Base-by-base conservation (phyloP, 2,113 vertebrate genomes). In the Phalacrocorax carbo region DNA sequence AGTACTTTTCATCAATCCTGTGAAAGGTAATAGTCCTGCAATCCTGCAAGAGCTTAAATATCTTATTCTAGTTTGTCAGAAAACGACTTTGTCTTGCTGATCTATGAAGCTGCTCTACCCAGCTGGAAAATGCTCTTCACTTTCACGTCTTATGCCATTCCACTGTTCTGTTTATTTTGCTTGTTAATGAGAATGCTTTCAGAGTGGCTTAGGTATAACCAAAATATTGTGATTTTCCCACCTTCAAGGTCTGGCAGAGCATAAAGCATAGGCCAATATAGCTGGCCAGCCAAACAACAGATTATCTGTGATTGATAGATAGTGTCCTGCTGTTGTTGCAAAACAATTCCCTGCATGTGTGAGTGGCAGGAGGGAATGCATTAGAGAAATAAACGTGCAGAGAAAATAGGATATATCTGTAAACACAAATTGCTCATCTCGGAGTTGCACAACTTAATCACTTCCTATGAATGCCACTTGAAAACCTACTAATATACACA, bases 181-280 rank as follows among this genome's bases (percentile, higher is more conserved):
- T 60, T 44, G 68, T 88, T 96, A 94, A 80, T 73, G 38, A 90
- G 83, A 93, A 91, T 73, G 40, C 51, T 91, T 91, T 90, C 68
- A 92, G 42, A 86, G 38, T 57, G 55, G 64, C 23, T 83, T 93
- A 94, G 54, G 88, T 96, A 42, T 64, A 93, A 94, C 92, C 42
- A 94, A 95, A 95, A 92, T 93, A 81, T 88, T 96, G 78, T 91
- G 78, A 88, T 92, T 72, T 92, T 86, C 38, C 60, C 81, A 95
- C 84, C 89, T 95, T 94, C 82, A 76, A 75, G 34, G 79, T 91
- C 66, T 94, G 93, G 65, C 84, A 79, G 40, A 93, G 51, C 66
- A 88, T 86, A 68, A 95, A 94, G 32, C 84, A 60, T 23, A 68
- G 62, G 57, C 30, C 44, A 68, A 1, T 86, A 61, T 18, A 69